phyloP scores from a whole-genome alignment of 2,888 invertebrate genomes.

The Oscheius sp. region DNA sequence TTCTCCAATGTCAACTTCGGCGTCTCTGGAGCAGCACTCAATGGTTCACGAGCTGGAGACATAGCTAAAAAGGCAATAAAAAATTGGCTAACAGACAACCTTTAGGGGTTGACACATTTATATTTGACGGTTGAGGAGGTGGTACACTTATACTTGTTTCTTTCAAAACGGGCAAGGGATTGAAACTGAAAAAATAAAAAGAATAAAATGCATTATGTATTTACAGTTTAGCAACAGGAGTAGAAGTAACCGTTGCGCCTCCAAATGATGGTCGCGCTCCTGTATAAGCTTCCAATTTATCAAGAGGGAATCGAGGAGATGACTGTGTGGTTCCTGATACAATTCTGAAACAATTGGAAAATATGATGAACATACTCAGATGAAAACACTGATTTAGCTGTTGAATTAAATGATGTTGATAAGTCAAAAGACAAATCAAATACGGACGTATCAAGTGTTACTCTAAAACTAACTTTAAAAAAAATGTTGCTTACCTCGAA shows the following conservation, averaged over 20 bases:
- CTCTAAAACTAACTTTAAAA: no score
- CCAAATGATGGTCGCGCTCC: conserved; percentile 24
- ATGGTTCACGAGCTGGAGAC: no score
- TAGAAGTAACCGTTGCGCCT: conserved; percentile 11
- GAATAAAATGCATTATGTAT: not conserved
- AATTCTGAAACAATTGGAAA: not conserved
- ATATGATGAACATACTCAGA: not conserved
- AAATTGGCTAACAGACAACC: no score
- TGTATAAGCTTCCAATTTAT: conserved; percentile 8
- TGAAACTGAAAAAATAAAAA: not conserved
- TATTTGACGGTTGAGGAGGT: no score
- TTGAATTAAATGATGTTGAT: conserved; percentile 1
- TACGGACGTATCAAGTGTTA: no score
- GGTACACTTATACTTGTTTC: no score
- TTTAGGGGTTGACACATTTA: no score
- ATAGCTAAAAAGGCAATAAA: no score
- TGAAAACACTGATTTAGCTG: conserved; percentile 13
- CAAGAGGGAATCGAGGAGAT: not conserved
- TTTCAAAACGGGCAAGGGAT: not conserved
- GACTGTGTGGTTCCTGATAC: not conserved
- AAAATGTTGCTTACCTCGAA: not conserved
- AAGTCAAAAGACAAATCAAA: not conserved
- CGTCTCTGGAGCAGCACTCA: no score
- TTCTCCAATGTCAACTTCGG: no score
- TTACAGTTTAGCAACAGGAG: conserved; percentile 16